Percentiles rank a stretch among this genome's conserved stretches.
phyloP scores from a whole-genome alignment of 2,888 invertebrate genomes.

The Lymantria dispar region DNA sequence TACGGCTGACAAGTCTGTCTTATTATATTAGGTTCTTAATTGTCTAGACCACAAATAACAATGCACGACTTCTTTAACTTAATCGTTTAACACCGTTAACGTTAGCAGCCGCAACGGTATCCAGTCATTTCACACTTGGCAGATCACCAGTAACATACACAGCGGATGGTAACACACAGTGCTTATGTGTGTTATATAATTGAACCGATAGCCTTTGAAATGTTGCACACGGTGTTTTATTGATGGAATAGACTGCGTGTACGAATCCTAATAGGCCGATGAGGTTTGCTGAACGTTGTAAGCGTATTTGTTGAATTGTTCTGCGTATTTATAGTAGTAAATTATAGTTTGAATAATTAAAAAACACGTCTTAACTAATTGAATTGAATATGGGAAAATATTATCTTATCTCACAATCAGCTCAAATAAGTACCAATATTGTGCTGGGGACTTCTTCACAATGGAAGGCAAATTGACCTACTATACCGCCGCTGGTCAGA shows the following conservation, averaged over 20 bases:
- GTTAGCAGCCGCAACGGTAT: conserved; percentile 36
- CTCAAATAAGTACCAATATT: too few relatives aligned
- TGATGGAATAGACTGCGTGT: conserved; percentile 10
- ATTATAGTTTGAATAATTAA: too few relatives aligned
- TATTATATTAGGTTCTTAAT: conserved; percentile 1
- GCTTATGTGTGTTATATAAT: conserved; percentile 6
- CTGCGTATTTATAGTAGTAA: too few relatives aligned
- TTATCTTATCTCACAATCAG: too few relatives aligned
- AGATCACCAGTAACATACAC: conserved; percentile 26
- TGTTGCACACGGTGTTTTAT: conserved; percentile 4
- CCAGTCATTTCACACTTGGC: conserved; percentile 40
- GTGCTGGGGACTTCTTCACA: too few relatives aligned
- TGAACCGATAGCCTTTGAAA: conserved; percentile 3
- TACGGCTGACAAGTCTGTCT: too few relatives aligned
- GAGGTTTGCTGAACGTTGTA: background rate
- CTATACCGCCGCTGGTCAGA: too few relatives aligned
- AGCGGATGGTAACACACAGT: conserved; percentile 22
- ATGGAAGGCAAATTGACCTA: too few relatives aligned
- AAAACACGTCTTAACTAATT: too few relatives aligned
- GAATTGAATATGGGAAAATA: too few relatives aligned
- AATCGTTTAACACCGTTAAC: conserved; percentile 38
- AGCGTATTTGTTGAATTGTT: background rate
- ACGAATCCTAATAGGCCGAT: background rate
- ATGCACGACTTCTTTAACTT: conserved; percentile 32
- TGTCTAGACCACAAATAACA: conserved; percentile 23